Evolutionary conservation across 2,888 invertebrate genomes (phyloP), one percentile per base, ranked within the genome.

Genomic region (Temnothorax unifasciatus): DNA sequence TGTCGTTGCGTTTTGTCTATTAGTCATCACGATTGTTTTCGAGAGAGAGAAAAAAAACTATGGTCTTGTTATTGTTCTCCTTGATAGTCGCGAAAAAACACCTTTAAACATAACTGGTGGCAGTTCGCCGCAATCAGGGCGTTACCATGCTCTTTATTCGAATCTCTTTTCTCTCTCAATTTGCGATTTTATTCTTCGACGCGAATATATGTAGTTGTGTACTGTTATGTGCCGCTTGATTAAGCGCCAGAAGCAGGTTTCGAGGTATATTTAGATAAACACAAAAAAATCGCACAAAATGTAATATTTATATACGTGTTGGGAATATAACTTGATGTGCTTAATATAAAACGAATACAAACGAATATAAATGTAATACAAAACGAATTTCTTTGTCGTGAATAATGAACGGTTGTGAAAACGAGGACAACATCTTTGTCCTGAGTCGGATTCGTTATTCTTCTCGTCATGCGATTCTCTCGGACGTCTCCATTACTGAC

Each of bases 401-500:
- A 57, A 47, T n/a, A 38, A 38, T 71, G 11, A 54, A 34, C 8
- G 25, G 0, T 61, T 61, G 18, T 15, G 34, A 54, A 76, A 76
- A 66, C 18, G 52, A 52, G 57, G n/a, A 13, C 66, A 34, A 38
- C 34, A 21, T 63, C 13, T 47, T 77, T 34, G 11, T 57, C 11
- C 15, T 34, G 61, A 57, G 18, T 25, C 15, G 11, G 18, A 29
- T 66, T 68, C 13, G 63, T 64, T 47, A n/a, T 75, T 57, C 18
- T 34, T 34, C n/a, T 44, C 29, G 57, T 41, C 76, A 64, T 13
- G 71, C 81, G 54, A 68, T 81, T 84, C 34, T 61, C 41, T 83
- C 77, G 29, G 11, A 71, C 79, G 71, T 82, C 83, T 87, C 85
- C 85, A 82, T 89, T 88, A 88, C 79, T 74, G 75, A 71, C 81